phyloP scores from a whole-genome alignment of 1,140 invertebrate species.

The Bathynomus jamesi region DNA sequence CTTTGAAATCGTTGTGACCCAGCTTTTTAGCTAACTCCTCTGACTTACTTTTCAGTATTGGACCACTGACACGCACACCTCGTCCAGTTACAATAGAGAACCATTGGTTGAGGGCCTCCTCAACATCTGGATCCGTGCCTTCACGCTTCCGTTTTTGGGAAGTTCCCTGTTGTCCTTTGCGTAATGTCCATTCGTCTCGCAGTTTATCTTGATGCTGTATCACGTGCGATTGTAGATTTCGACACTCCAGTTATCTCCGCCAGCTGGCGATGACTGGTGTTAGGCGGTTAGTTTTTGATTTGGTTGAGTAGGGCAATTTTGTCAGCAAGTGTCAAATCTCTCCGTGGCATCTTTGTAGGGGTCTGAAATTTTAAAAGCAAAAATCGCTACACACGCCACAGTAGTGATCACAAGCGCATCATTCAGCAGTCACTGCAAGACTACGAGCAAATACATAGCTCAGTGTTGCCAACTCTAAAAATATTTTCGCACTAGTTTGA shows the following conservation, averaged over 20 bases:
- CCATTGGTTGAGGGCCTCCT: background rate
- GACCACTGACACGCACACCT: background rate
- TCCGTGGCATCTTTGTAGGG: background rate
- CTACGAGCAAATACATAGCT: too few species aligned
- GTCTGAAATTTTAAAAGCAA: too few species aligned
- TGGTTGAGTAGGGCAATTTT: background rate
- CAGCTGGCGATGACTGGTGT: background rate
- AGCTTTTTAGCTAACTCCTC: background rate
- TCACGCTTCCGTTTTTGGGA: background rate
- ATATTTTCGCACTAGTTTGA: too few species aligned
- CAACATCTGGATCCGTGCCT: background rate
- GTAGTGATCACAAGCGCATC: too few species aligned
- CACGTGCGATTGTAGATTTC: background rate
- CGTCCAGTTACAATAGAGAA: background rate
- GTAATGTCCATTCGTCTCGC: background rate
- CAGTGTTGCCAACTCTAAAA: too few species aligned
- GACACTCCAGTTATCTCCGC: background rate
- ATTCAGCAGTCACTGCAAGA: too few species aligned
- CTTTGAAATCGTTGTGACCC: background rate
- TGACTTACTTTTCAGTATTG: background rate
- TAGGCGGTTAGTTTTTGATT: background rate
- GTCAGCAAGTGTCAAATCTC: background rate
- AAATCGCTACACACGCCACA: too few species aligned
- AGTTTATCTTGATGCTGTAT: background rate
- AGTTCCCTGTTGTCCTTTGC: background rate